These are phyloP conservation scores for Blera fallax DNA, from an alignment of 2,888 invertebrate species.

Conservation along the genomic window DNA sequence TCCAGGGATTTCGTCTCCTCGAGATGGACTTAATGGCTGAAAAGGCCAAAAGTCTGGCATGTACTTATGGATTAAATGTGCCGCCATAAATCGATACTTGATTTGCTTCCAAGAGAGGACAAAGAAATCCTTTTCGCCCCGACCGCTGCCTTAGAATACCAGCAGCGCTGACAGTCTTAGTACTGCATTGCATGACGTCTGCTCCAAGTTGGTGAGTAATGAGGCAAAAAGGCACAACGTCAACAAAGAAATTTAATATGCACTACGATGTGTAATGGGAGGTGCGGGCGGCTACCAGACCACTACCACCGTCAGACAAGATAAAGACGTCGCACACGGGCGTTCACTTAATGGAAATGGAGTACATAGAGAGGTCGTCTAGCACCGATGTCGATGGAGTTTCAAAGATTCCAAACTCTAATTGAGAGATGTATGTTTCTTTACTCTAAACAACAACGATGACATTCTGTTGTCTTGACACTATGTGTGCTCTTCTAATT, in stretches of 20 bases:
- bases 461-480: background rate
- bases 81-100: constrained; percentile 57
- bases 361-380: constrained; percentile 4
- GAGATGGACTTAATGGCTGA: constrained; percentile 28
- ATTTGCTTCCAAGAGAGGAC: constrained; percentile 47
- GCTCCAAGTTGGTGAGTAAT: constrained; percentile 34
- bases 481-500: constrained; percentile 37
- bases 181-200: background rate
- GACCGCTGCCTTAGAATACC: background rate
- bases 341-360: background rate
- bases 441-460: background rate
- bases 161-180: background rate
- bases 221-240: constrained; percentile 12
- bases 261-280: constrained; percentile 45
- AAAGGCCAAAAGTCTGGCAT: constrained; percentile 41
- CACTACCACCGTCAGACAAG: background rate
- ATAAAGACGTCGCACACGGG: constrained; percentile 11
- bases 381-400: background rate
- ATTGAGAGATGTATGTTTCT: constrained; percentile 17
- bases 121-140: constrained; percentile 29
- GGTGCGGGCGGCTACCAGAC: background rate
- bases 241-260: constrained; percentile 65
- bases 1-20: constrained; percentile 5
- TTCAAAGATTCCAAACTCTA: constrained; percentile 16
- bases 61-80: constrained; percentile 35